A percentile compares a stretch with the other conserved stretches of the same genome.
phyloP scores from a whole-genome alignment of 2,888 invertebrate species.

The Chrysolina haemoptera region DNA sequence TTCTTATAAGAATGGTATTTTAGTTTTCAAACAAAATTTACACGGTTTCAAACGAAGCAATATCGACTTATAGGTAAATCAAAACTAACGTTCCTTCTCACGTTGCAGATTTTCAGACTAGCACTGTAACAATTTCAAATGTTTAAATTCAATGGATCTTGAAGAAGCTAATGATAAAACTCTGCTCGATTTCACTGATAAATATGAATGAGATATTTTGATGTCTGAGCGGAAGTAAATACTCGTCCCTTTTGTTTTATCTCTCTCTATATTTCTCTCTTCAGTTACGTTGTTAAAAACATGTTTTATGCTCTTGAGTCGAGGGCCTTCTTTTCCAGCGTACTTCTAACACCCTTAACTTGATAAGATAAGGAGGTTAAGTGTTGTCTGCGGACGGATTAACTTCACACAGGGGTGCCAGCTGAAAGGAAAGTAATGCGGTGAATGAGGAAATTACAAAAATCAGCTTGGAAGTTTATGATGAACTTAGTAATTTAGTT shows the following conservation, averaged over 20 bases:
- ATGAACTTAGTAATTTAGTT: background rate
- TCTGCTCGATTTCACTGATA: too few species aligned
- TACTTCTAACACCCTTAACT: conserved; percentile 44
- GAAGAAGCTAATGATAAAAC: too few species aligned
- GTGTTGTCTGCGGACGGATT: conserved; percentile 43
- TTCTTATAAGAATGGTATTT: too few species aligned
- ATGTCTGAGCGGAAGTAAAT: too few species aligned
- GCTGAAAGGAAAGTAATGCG: conserved; percentile 32
- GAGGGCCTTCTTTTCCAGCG: conserved; percentile 29
- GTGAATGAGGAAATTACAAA: conserved; percentile 29
- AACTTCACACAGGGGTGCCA: conserved; percentile 31
- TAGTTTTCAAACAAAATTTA: too few species aligned
- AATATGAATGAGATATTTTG: too few species aligned
- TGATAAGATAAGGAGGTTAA: conserved; percentile 46
- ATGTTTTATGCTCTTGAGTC: conserved; percentile 39
- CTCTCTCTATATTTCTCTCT: background rate
- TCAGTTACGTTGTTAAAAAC: conserved; percentile 10
- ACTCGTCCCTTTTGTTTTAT: background rate
- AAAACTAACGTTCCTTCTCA: too few species aligned
- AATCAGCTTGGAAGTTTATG: conserved; percentile 20
- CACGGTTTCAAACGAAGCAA: too few species aligned
- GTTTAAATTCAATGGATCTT: too few species aligned
- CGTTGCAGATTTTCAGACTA: too few species aligned
- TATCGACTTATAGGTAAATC: too few species aligned
- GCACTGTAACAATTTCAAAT: too few species aligned